Percentiles rank a stretch among this genome's conserved stretches.
Conservation (phyloP, 37 sponge, comb jelly and placozoan species). For the Mnemiopsis leidyi region DNA sequence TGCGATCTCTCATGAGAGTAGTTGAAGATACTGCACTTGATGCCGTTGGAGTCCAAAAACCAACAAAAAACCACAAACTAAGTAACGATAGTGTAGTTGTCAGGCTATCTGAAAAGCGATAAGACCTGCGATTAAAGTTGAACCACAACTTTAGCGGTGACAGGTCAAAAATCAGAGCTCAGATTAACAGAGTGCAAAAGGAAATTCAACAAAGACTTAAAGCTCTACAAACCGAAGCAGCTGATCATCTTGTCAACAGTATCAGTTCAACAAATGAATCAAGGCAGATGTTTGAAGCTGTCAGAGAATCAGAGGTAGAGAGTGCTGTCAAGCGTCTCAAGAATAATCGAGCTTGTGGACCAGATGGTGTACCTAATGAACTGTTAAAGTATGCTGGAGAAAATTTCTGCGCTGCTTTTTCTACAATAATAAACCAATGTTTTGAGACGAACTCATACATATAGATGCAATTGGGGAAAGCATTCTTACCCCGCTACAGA, state of each 20-base stretch:
- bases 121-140: not conserved
- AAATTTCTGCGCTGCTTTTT: too few relatives aligned
- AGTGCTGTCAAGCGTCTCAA: too few relatives aligned
- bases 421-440: too few relatives aligned
- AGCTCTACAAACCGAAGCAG: not conserved
- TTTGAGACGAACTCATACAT: too few relatives aligned
- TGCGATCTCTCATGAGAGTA: not conserved
- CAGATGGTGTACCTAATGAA: too few relatives aligned
- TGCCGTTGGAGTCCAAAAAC: not conserved
- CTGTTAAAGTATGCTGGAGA: too few relatives aligned
- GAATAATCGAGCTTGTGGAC: too few relatives aligned
- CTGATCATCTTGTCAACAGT: too few relatives aligned
- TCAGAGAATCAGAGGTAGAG: too few relatives aligned
- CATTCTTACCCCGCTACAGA: too few relatives aligned
- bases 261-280: not conserved
- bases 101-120: not conserved
- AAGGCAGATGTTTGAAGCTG: not conserved
- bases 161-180: not conserved
- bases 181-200: not conserved
- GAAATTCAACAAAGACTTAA: not conserved
- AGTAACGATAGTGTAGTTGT: not conserved
- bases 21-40: not conserved
- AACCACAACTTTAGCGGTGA: not conserved
- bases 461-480: too few relatives aligned
- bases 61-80: not conserved